phyloP scores from a whole-genome alignment of 2,113 vertebrate genomes.

The Chloropsis cyanopogon region DNA sequence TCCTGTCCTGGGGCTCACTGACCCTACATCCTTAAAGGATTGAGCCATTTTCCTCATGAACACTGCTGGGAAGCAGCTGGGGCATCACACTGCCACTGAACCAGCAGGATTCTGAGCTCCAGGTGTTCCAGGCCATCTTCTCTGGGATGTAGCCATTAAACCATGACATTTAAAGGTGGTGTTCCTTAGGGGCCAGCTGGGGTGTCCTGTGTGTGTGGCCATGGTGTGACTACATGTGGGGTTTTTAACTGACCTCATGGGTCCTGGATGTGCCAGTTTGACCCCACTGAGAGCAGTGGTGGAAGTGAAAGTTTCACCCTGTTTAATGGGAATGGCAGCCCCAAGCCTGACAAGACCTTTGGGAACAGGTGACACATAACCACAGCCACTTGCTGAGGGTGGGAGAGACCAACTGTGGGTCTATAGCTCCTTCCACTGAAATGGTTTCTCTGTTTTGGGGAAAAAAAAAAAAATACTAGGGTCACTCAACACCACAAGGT shows the following conservation, averaged over 20 bases:
- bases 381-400: not conserved
- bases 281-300: not conserved
- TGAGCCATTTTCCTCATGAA: not conserved
- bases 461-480: fast-evolving
- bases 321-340: not conserved
- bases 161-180: not conserved
- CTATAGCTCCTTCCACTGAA: not conserved
- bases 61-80: too few species aligned
- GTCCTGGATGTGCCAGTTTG: not conserved
- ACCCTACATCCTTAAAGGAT: not conserved
- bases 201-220: not conserved
- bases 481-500: not conserved
- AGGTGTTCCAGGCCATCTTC: not conserved
- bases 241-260: fast-evolving
- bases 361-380: not conserved
- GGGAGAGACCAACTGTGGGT: not conserved
- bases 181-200: not conserved
- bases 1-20: not conserved
- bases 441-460: not conserved
- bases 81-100: too few species aligned
- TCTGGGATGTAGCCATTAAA: not conserved
- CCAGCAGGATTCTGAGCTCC: too few species aligned
- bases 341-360: not conserved
- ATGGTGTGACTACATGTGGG: fast-evolving
- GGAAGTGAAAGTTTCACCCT: not conserved